Conservation (phyloP, 2,888 invertebrate genomes). For the Cinara cedri region DNA sequence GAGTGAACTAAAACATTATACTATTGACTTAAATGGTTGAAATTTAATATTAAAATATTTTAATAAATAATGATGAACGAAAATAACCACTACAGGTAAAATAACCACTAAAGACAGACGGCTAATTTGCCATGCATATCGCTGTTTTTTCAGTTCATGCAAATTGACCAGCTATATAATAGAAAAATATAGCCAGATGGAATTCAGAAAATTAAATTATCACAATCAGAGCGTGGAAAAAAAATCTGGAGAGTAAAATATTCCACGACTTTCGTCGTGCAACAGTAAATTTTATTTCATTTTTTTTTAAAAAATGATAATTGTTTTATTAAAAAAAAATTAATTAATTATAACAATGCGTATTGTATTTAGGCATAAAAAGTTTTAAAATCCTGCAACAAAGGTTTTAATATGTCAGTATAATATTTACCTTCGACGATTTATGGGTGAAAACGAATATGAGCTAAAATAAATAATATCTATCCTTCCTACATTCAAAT, state of each 20-base stretch:
- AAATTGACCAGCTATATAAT: constrained; percentile 26
- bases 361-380: constrained; percentile 17
- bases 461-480: too few species aligned
- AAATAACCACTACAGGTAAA: too few species aligned
- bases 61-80: too few species aligned
- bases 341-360: constrained; percentile 1
- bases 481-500: too few species aligned
- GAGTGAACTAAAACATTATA: too few species aligned
- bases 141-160: not conserved
- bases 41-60: too few species aligned
- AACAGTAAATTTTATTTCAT: constrained; percentile 20
- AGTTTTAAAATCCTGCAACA: not conserved
- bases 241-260: not conserved
- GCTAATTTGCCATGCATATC: constrained; percentile 3
- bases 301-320: not conserved
- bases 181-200: not conserved
- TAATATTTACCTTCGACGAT: not conserved
- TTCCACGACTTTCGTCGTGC: constrained; percentile 11
- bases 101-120: not conserved
- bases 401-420: constrained; percentile 2
- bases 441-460: not conserved
- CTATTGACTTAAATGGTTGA: too few species aligned
- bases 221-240: constrained; percentile 14
- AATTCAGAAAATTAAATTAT: not conserved
- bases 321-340: not conserved